Conservation (phyloP, 1,140 invertebrate species). For the Leptinotarsa undecemlineata region DNA sequence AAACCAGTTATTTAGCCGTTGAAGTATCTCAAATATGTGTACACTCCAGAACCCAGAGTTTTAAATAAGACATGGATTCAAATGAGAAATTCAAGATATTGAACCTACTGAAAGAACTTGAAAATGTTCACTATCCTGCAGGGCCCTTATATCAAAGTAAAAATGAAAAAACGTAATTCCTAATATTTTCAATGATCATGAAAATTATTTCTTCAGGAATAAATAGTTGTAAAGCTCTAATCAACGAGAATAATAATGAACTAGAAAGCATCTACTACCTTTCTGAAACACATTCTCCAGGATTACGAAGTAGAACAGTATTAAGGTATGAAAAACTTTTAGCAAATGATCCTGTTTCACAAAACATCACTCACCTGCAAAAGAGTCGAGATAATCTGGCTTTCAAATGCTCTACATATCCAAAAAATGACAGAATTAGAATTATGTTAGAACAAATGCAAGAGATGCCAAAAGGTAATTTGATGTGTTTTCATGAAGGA, state of each 20-base stretch:
- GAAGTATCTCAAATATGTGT: too few species aligned
- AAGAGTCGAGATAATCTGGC: constrained; percentile 35
- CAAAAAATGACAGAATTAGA: constrained; percentile 28
- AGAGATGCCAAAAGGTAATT: constrained; percentile 41
- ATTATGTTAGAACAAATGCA: constrained; percentile 35
- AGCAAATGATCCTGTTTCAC: constrained; percentile 12
- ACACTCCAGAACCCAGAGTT: too few species aligned
- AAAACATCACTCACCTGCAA: constrained; percentile 19
- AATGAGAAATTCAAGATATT: background rate
- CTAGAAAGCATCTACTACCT: constrained; percentile 40
- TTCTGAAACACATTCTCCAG: constrained; percentile 42
- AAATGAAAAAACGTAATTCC: constrained; percentile 9
- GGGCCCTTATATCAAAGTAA: constrained; percentile 39
- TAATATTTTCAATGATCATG: background rate
- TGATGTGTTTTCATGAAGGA: background rate
- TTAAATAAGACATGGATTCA: background rate
- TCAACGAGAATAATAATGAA: constrained; percentile 33
- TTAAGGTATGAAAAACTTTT: constrained; percentile 39
- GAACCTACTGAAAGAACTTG: constrained; percentile 26
- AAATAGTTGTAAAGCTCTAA: constrained; percentile 33
- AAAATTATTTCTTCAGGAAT: constrained; percentile 27
- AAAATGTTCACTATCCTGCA: constrained; percentile 33
- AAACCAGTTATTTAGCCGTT: too few species aligned
- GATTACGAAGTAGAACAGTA: constrained; percentile 37
- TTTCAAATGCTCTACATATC: constrained; percentile 32